A percentile compares a stretch with the other conserved stretches of the same genome.
Conservation (phyloP, 2,113 vertebrate genomes). For the Thunnus thynnus region DNA sequence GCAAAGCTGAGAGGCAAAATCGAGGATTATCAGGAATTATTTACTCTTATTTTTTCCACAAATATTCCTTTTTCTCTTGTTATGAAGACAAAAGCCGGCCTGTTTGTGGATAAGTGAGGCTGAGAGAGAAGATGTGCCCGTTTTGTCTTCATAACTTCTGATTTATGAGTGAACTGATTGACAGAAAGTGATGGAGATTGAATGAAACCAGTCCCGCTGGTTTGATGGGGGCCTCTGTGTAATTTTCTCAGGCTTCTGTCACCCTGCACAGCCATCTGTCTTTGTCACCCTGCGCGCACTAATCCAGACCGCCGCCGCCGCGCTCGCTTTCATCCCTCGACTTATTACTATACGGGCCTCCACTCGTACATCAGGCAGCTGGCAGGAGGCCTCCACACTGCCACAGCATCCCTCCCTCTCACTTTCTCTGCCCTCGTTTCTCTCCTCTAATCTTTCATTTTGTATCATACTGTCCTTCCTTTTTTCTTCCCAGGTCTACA, state of each 20-base stretch:
- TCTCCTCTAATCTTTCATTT: background rate
- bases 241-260: slow-evolving; percentile 38
- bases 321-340: slow-evolving; percentile 51
- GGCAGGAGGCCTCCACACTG: slow-evolving; percentile 17
- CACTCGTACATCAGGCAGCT: slow-evolving; percentile 63
- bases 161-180: background rate
- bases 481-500: too few species aligned
- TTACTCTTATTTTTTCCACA: too few species aligned
- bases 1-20: too few species aligned
- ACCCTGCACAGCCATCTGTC: slow-evolving; percentile 55
- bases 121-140: too few species aligned
- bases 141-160: background rate
- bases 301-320: slow-evolving; percentile 43
- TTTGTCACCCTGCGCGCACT: slow-evolving; percentile 46
- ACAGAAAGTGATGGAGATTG: slow-evolving; percentile 20
- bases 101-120: background rate
- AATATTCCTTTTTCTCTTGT: too few species aligned
- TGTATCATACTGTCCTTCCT: background rate
- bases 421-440: background rate
- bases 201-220: background rate
- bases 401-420: slow-evolving; percentile 18
- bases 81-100: too few species aligned
- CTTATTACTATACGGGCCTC: slow-evolving; percentile 45
- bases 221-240: slow-evolving; percentile 16
- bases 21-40: too few species aligned